Base-by-base conservation (phyloP, 2,888 invertebrate species). In the Mesorhabditis spiculigera region DNA sequence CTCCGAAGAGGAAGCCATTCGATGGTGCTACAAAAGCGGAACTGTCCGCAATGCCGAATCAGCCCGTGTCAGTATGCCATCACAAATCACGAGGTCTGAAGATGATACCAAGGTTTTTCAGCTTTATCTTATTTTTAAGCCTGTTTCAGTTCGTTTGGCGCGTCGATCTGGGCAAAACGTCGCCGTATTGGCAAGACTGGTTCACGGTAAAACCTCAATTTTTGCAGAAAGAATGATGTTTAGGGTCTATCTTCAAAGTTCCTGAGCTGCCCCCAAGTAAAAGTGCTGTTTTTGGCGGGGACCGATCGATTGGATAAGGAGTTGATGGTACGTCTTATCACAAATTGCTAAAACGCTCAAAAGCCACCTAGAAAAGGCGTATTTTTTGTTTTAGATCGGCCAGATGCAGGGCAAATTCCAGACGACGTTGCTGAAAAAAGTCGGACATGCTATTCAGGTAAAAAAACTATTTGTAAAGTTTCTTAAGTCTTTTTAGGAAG, bases 331-430 rank as follows among this genome's bases (percentile, higher is more conserved):
- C 44, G 65, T n/a, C 2, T 63, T 63, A 8, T 28, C 28, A 28
- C 1, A 28, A 28, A 28, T 28, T 28, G 28, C 28, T 28, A 28
- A 28, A 28, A 28, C 28, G 1, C 28, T 28, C 1, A 28, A 28
- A 28, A 28, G 28, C n/a, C n/a, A 28, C n/a, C 41, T 4, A 67
- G 6, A 45, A 16, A 67, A 68, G 2, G 13, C 13, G 8, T 28
- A 28, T 28, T 28, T 28, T 28, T 5, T 43, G 6, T 71, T 73
- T n/a, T 63, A 76, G 69, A 77, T 78, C n/a, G 97, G 95, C 4
- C 97, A 98, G 88, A 98, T 98, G 98, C 97, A 97, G 90, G 97
- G 95, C 42, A 95, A 95, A 89, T 93, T 98, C 88, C 97, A 98
- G 89, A 91, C 97, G 91, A 93, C 74, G 45, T 77, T 82, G 4